Conservation (phyloP, 2,797 vertebrate genomes). For the Schizothorax lantsangensis region DNA sequence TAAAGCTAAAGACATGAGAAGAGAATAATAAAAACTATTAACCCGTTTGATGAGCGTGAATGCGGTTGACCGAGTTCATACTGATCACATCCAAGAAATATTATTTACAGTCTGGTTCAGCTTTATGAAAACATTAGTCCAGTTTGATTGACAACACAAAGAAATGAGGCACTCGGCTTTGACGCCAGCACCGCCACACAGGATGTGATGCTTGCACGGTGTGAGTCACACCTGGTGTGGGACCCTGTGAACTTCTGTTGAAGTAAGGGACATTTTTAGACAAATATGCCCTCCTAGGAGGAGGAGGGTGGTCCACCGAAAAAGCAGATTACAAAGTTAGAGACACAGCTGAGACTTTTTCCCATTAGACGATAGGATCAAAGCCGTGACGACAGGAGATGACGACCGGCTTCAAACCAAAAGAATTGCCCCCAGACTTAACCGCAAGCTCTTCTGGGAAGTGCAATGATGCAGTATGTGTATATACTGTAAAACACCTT, state of each 20-base stretch:
- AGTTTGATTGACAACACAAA: conserved; percentile 40
- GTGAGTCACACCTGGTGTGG: conserved; percentile 58
- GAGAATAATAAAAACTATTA: conserved; percentile 19
- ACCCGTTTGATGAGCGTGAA: conserved; percentile 20
- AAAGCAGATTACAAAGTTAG: conserved; percentile 52
- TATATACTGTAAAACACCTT: conserved; percentile 55
- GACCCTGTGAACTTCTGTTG: conserved; percentile 41
- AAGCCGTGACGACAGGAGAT: conserved; percentile 56
- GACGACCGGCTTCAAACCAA: conserved; percentile 52
- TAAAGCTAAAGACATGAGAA: neutral
- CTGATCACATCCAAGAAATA: conserved; percentile 33
- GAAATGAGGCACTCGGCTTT: conserved; percentile 36
- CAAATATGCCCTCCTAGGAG: conserved; percentile 22
- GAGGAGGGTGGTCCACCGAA: conserved; percentile 54
- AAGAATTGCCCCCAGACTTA: conserved; percentile 50
- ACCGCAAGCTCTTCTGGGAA: conserved; percentile 64
- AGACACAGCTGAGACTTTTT: conserved; percentile 56
- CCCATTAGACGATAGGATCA: conserved; percentile 59
- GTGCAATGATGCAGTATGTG: conserved; percentile 45
- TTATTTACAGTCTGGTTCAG: conserved; percentile 35
- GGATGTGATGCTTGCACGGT: conserved; percentile 15
- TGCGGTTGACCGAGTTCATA: conserved; percentile 29
- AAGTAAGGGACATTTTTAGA: neutral
- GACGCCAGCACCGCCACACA: conserved; percentile 43
- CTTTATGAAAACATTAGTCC: conserved; percentile 36